Evolutionary conservation across 2,888 invertebrate genomes (phyloP), one percentile per base, ranked within the genome.

Genomic region (Eledone cirrhosa): DNA sequence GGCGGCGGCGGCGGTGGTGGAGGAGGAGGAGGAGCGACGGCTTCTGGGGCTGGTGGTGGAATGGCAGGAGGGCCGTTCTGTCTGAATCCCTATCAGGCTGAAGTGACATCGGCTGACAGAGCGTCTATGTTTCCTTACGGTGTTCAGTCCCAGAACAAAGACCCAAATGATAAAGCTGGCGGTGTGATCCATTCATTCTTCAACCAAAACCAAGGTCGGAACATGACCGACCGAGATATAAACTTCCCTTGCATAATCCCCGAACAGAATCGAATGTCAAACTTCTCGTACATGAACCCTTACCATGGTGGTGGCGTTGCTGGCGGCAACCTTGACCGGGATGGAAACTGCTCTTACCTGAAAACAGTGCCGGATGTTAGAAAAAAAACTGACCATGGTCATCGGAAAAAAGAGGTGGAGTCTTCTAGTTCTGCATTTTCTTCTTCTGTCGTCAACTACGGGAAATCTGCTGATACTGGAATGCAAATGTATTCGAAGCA

Each of bases 321-420:
- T 41, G 72, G 41, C 31, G 22, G 72, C n/a, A 41, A 72, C 4
- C 16, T 41, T 41, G 72, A 72, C 31, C 72, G 72, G n/a, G 72
- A 72, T 13, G 33, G 72, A 31, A 72, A 41, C 29, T 72, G 41
- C 72, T 72, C 72, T 33, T 72, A 72, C 31, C 31, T 72, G n/a
- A 72, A 72, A 72, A n/a, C 31, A 1, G 41, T n/a, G n/a, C 33
- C 33, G 8, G 72, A 72, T 7, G 41, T 72, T 31, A 31, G 72
- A 31, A 72, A 72, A 72, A 72, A 72, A 72, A 13, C 72, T n/a
- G 72, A 72, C 33, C 41, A 31, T 72, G 22, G n/a, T n/a, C 72
- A 72, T 24, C 72, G 72, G 72, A 72, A 72, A 29, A 72, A 72
- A 72, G 22, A 41, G 19, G 31, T 41, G 0, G 72, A 72, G 27